Base-by-base conservation (phyloP, 2,888 invertebrate species). In the Belgica antarctica region DNA sequence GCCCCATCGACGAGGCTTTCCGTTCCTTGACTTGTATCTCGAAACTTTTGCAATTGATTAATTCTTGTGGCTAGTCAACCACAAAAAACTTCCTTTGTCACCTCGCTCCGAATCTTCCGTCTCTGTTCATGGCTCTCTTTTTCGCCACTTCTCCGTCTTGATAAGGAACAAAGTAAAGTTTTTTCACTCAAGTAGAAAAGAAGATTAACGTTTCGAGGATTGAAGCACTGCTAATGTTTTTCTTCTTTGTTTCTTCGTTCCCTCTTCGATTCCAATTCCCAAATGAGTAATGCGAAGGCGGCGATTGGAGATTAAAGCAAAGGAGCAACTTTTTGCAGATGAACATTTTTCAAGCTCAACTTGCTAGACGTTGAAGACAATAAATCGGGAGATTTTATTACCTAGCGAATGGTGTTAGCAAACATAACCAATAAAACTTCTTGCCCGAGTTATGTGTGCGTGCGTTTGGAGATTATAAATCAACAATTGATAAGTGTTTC, bases 381-480 rank as follows among this genome's bases (percentile, higher is more conserved):
- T 52, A 3, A 7, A 17, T 7, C 5, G 17, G 17, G 4, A 52
- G 52, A n/a, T 52, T 52, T 52, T 52, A 52, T 52, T 52, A 22
- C 52, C 19, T 8, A 19, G 52, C n/a, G n/a, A n/a, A 52, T 2
- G 12, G 52, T 52, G 52, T 52, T 52, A 52, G 22, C 19, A 52
- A 17, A 22, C 4, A n/a, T 52, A 8, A 52, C 22, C 52, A 52
- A 52, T 52, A 52, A 52, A 52, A 52, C 19, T 52, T n/a, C n/a
- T n/a, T 52, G 12, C 19, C n/a, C n/a, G 52, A 2, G 22, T 7
- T 52, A 52, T 52, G 52, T 22, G 22, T 3, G n/a, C n/a, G n/a
- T n/a, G n/a, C n/a, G n/a, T n/a, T n/a, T n/a, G 12, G 5, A 52
- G 52, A 52, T 52, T 52, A 52, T 52, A 52, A 52, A 52, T 52